phyloP scores from a whole-genome alignment of 30 jellyfish, hydroid and myxozoan species.

The Rhopilema esculentum region DNA sequence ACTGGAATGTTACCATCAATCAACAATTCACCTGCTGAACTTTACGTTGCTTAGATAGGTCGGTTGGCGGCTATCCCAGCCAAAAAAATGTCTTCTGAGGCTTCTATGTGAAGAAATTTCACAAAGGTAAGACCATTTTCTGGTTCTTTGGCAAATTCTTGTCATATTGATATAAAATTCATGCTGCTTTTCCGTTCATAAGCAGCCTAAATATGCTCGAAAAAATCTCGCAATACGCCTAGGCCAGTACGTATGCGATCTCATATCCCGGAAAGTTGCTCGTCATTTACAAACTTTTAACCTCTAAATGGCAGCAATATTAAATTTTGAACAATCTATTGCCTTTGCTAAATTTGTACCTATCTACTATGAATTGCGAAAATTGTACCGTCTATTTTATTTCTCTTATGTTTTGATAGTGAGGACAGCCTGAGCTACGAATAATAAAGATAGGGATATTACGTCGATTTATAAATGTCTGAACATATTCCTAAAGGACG shows the following conservation, averaged over 20 bases:
- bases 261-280: neutral
- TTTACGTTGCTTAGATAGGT: neutral
- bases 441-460: no score
- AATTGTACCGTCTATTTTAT: no score
- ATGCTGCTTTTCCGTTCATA: neutral
- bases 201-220: neutral
- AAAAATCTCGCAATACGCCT: neutral
- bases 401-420: no score
- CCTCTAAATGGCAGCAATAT: neutral
- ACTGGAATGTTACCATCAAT: constrained; percentile 7
- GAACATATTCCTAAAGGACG: no score
- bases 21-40: constrained; percentile 37
- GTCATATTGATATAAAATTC: neutral
- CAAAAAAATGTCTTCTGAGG: constrained; percentile 48
- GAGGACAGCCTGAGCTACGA: no score
- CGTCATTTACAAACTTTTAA: neutral
- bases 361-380: no score
- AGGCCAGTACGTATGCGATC: constrained; percentile 2
- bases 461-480: no score
- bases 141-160: neutral
- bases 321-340: no score
- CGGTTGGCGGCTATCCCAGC: neutral
- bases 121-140: constrained; percentile 16
- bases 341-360: no score
- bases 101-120: constrained; percentile 14